These are phyloP conservation scores for Sprattus sprattus DNA, from an alignment of 2,113 vertebrate genomes.

Conservation along the genomic window DNA sequence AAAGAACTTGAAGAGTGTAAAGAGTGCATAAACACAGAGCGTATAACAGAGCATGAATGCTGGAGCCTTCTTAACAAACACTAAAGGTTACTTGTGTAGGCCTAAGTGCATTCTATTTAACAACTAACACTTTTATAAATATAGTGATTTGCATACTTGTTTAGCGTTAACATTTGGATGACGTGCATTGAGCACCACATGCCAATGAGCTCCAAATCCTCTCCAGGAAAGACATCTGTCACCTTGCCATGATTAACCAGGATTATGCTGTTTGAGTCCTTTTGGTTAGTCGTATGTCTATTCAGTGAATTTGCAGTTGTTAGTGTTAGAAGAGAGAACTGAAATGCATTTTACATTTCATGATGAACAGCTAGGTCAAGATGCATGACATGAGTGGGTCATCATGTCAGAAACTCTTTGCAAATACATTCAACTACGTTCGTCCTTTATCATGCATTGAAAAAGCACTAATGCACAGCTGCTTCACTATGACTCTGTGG, in stretches of 20 bases:
- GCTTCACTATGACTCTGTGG: slow-evolving; percentile 38
- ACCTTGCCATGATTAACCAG: not conserved
- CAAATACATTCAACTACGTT: not conserved
- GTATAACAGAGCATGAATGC: not conserved
- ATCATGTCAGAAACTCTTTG: not conserved
- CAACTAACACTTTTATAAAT: not conserved
- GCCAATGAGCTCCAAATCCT: not conserved
- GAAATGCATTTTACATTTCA: not conserved
- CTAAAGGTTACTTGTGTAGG: not conserved
- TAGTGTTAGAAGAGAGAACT: no score
- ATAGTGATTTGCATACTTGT: no score
- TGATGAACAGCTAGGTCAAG: not conserved
- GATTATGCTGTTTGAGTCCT: not conserved
- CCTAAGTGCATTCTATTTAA: not conserved
- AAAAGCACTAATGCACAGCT: not conserved
- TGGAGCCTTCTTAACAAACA: not conserved
- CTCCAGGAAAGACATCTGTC: not conserved
- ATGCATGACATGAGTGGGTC: not conserved
- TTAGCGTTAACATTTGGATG: no score
- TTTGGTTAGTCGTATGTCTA: not conserved
- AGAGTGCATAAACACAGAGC: no score
- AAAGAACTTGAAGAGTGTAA: no score
- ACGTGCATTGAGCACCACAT: not conserved
- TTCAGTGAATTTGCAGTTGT: not conserved
- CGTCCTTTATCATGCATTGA: not conserved